phyloP scores from a whole-genome alignment of 2,797 vertebrate genomes.

The Cyprinella venusta region DNA sequence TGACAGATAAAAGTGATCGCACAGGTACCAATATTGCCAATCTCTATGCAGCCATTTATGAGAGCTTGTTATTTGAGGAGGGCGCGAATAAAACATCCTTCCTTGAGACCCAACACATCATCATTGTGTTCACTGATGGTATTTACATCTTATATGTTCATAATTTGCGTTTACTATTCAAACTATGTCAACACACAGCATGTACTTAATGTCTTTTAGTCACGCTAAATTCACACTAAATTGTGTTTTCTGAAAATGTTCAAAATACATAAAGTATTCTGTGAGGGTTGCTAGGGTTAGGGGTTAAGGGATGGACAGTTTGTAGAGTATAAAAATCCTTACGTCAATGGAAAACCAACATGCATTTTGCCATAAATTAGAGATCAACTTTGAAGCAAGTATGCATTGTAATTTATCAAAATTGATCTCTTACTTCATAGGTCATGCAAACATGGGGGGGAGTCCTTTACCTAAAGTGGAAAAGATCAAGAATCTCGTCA shows the following conservation, averaged over 20 bases:
- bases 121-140: slow-evolving; percentile 66
- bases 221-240: not conserved
- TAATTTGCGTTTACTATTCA: not conserved
- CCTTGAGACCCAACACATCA: slow-evolving; percentile 44
- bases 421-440: slow-evolving; percentile 52
- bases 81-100: fast-evolving
- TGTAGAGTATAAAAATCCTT: not conserved
- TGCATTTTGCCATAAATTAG: not conserved
- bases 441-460: slow-evolving; percentile 71
- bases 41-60: slow-evolving; percentile 4
- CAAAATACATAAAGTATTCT: not conserved
- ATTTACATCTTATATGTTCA: slow-evolving; percentile 4
- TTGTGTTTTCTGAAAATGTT: not conserved
- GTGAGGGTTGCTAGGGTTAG: not conserved
- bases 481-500: slow-evolving; percentile 62
- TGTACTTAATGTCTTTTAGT: not conserved
- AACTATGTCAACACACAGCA: not conserved
- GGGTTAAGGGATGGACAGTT: not conserved
- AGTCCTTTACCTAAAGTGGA: slow-evolving; percentile 60
- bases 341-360: not conserved
- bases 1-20: not conserved
- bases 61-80: slow-evolving; percentile 4
- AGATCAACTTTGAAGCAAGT: not conserved
- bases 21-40: slow-evolving; percentile 56
- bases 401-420: not conserved